Conservation (phyloP, 2,113 vertebrate species). For the Mirza zaza region DNA sequence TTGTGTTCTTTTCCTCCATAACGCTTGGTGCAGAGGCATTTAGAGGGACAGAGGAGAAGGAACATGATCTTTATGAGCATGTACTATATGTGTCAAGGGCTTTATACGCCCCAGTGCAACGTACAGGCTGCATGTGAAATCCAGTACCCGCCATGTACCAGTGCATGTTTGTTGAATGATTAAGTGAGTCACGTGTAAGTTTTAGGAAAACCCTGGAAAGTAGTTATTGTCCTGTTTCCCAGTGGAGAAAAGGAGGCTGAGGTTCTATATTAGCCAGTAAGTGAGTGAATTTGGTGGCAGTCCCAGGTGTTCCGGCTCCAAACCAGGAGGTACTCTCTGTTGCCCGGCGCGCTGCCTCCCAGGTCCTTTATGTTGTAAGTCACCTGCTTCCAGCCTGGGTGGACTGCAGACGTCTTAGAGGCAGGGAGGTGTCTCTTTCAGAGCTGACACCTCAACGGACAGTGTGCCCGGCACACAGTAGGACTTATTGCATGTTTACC, state of each 20-base stretch:
- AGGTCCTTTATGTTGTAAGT: accelerated
- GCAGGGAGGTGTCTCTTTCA: not conserved
- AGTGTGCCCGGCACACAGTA: accelerated
- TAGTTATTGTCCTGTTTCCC: not conserved
- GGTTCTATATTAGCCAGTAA: not conserved
- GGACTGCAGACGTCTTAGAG: not conserved
- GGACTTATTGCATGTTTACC: not conserved
- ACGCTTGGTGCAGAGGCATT: not conserved
- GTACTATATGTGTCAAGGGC: no score
- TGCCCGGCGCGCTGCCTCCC: accelerated
- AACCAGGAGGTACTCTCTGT: not conserved
- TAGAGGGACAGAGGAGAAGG: not conserved
- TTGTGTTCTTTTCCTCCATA: not conserved
- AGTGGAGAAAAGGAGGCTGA: not conserved
- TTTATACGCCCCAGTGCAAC: not conserved
- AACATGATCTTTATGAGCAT: not conserved
- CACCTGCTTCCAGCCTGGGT: no score
- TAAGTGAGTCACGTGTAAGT: not conserved
- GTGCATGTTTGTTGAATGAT: not conserved
- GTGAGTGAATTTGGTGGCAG: not conserved
- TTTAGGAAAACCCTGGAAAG: not conserved
- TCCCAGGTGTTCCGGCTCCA: not conserved
- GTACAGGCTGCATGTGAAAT: not conserved
- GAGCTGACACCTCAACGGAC: not conserved
- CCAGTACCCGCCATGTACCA: not conserved